Evolutionary conservation across 1,140 invertebrate species (phyloP), one percentile per base, ranked within the genome.

Genomic region (Mizuhopecten yessoensis): DNA sequence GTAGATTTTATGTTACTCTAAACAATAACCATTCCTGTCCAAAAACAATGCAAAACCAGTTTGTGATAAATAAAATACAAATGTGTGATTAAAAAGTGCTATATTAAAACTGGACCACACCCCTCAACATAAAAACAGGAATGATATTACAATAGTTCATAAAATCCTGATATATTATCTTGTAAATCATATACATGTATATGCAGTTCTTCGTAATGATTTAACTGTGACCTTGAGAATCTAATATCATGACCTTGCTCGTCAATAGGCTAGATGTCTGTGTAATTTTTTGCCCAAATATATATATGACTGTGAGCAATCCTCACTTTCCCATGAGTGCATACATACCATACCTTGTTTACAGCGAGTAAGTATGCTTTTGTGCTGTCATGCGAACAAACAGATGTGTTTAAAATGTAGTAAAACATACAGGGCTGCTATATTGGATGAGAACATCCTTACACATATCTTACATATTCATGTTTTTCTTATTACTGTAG

Each of bases 221-320:
- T 75, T 75, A 75, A 5, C 23, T 75, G 11, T 75, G 57, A 75
- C 57, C 57, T 75, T 75, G 57, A 75, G 57, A 75, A 75, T 75
- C 57, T 29, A 0, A 75, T 75, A 75, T 29, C 0, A 7, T 45
- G 42, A 45, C 57, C 57, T 75, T 75, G n/a, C 23, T 75, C 57
- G n/a, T 75, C 57, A 9, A 1, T 75, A 29, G 0, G 23, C 1
- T n/a, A 49, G 36, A n/a, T n/a, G n/a, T n/a, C n/a, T n/a, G n/a
- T n/a, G n/a, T n/a, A n/a, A n/a, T n/a, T 13, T 39, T 39, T 23
- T 49, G 20, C 20, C 45, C 20, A 17, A 17, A 20, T 49, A 23
- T 2, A 5, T n/a, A 5, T 75, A 75, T 75, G 23, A 13, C n/a
- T 75, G 11, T n/a, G 11, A 17, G 42, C 57, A 75, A 11, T 75